Base-by-base conservation (phyloP, 2,113 vertebrate species). In the Leptocoma aspasia region DNA sequence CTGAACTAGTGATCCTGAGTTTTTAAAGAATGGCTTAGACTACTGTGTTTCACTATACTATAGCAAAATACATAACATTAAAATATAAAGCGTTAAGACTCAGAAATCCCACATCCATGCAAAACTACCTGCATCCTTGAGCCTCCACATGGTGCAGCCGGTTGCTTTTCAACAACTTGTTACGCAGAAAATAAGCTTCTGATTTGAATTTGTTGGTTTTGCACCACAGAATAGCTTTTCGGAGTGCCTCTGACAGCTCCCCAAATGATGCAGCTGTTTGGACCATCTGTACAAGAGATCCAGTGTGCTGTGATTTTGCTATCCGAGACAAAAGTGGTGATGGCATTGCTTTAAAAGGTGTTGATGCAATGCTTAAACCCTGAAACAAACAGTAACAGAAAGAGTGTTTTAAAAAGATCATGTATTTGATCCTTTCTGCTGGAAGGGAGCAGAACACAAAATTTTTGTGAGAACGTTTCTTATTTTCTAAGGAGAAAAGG, bases 141-240 rank as follows among this genome's bases (percentile, higher is more conserved):
- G 96, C 96, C 87, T 98, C 98, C 69, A 98, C 96, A 1, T 98
- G 97, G 83, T 98, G 97, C 57, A 98, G 94, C n/a, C 97, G 95
- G 52, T 97, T 98, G 90, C 96, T 98, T 97, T 98, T 98, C 89
- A 98, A 68, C 92, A 98, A 96, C 78, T 98, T 98, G 77, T 75
- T 97, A 63, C 97, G 92, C 66, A 98, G 96, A 92, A 98, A 98
- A 65, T 95, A 94, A 54, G 95, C 91, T 90, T 10, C 97, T 59
- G 92, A 9, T 68, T 93, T 97, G 22, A 98, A 89, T 78, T 96
- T 98, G 69, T 95, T 97, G 80, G 23, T 90, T 94, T 88, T 98
- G 78, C 97, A 98, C 98, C 97, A 98, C 14, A 84, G 15, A 87
- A 98, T 53, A 6, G 95, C 97, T 80, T 68, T 96, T 83, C 78